Base-by-base conservation (phyloP, 2,113 vertebrate genomes). In the Passerina amoena region DNA sequence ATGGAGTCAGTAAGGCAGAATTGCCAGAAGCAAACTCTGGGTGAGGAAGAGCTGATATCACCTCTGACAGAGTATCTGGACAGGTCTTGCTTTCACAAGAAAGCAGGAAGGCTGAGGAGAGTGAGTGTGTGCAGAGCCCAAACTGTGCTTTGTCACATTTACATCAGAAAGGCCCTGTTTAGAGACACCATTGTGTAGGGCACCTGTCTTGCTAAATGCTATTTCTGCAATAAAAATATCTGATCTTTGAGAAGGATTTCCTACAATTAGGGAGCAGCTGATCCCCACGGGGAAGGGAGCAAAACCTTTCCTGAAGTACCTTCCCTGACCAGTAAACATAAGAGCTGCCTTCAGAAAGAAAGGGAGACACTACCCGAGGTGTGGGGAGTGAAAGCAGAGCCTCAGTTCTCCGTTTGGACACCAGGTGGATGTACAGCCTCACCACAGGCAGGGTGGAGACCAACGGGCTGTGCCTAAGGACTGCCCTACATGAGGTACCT, bases 401-500 rank as follows among this genome's bases (percentile, higher is more conserved):
- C 44, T 59, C 77, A 89, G 23, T 92, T 94, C 14, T 1, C 33
- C 0, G 1, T 89, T 92, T 47, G 87, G 84, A 92, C 95, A 47
- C 84, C 84, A 91, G 92, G 77, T 91, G 93, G 95, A 84, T 63
- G 93, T 81, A 88, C 65, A 91, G 77, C 56, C 64, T 63, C 81
- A 84, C 27, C 50, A 35, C 64, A 84, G 47, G 23, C 60, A 22
- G 56, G 51, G 33, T 4, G 11, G 69, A 78, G 64, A 45, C 2
- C 2, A 31, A 6, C 5, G 0, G 0, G 37, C 40, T 53, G 24
- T 0, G 0, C 19, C 65, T 47, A 6, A 45, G 53, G 38, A 6
- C 51, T 50, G 10, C 20, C 19, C 10, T 4, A 1, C 3, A 6
- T 14, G 65, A 72, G 22, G 13, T 27, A 27, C 14, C 3, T 6